These are phyloP conservation scores for Drosophila monieri DNA, from an alignment of 2,888 invertebrate species.

Conservation along the genomic window DNA sequence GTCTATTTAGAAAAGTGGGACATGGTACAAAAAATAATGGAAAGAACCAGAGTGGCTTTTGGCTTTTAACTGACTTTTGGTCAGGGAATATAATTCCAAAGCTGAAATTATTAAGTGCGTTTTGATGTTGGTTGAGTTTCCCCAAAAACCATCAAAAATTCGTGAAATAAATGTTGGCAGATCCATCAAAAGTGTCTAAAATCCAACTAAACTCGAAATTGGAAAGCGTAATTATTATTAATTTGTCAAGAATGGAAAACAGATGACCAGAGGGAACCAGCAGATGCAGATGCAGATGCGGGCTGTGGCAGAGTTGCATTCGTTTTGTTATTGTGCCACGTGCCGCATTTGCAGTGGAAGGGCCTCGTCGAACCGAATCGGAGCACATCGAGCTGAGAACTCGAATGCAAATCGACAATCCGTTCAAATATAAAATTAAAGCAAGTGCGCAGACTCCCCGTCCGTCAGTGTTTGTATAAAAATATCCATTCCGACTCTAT, in stretches of 20 bases:
- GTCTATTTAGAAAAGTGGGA: neutral
- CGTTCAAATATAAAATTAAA: slow-evolving; percentile 60
- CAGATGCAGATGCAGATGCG: slow-evolving; percentile 22
- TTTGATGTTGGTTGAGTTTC: slow-evolving; percentile 18
- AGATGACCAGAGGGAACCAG: slow-evolving; percentile 62
- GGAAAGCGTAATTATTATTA: slow-evolving; percentile 72
- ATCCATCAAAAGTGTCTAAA: slow-evolving; percentile 60
- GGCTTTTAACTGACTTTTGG: neutral
- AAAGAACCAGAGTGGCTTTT: neutral
- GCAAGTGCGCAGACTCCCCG: slow-evolving; percentile 59
- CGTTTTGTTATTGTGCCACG: slow-evolving; percentile 36
- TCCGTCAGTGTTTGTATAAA: slow-evolving; percentile 47
- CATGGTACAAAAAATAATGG: neutral
- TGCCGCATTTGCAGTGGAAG: slow-evolving; percentile 34
- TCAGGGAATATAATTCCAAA: neutral
- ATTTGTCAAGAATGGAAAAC: slow-evolving; percentile 79
- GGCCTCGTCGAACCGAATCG: slow-evolving; percentile 39
- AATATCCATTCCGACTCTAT: slow-evolving; percentile 35
- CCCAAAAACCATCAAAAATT: neutral
- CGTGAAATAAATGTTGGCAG: slow-evolving; percentile 42
- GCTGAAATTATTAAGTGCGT: neutral
- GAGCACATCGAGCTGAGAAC: slow-evolving; percentile 24
- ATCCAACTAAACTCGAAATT: slow-evolving; percentile 38
- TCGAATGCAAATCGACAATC: slow-evolving; percentile 67
- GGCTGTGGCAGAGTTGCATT: slow-evolving; percentile 3